These are phyloP conservation scores for Acridotheres tristis DNA, from an alignment of 2,797 vertebrate genomes.

Conservation along the genomic window DNA sequence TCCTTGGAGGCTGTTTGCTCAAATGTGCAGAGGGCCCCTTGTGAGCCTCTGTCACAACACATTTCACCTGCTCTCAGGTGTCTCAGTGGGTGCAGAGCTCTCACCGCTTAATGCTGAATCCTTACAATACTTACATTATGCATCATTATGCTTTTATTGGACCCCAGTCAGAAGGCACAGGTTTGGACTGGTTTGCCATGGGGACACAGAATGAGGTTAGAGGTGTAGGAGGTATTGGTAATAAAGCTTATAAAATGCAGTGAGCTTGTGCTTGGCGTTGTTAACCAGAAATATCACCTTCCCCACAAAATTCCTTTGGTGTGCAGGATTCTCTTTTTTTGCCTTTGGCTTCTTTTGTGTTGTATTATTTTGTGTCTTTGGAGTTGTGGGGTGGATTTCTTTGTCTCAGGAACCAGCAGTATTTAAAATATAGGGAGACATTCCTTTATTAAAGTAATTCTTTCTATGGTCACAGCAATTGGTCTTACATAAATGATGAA, in stretches of 20 bases:
- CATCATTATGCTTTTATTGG: background rate
- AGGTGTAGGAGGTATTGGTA: background rate
- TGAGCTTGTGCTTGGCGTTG: background rate
- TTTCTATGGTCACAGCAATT: background rate
- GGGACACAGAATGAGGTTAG: background rate
- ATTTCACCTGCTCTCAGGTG: background rate
- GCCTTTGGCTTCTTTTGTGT: background rate
- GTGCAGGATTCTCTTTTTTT: background rate
- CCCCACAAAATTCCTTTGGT: background rate
- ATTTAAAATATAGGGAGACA: background rate
- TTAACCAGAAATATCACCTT: background rate
- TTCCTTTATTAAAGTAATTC: constrained; percentile 33
- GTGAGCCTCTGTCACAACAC: background rate
- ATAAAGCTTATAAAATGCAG: background rate
- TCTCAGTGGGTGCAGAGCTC: background rate
- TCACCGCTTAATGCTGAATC: background rate
- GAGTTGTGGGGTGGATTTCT: background rate
- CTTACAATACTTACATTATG: background rate
- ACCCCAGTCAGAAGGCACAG: background rate
- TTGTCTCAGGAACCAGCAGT: background rate
- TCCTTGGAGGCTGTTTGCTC: background rate
- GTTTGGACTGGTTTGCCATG: background rate
- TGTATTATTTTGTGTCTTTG: background rate
- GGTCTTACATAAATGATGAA: background rate
- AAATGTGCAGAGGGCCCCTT: background rate